These are phyloP conservation scores for Parasteatoda tepidariorum DNA, from an alignment of 1,140 invertebrate genomes.

Conservation along the genomic window DNA sequence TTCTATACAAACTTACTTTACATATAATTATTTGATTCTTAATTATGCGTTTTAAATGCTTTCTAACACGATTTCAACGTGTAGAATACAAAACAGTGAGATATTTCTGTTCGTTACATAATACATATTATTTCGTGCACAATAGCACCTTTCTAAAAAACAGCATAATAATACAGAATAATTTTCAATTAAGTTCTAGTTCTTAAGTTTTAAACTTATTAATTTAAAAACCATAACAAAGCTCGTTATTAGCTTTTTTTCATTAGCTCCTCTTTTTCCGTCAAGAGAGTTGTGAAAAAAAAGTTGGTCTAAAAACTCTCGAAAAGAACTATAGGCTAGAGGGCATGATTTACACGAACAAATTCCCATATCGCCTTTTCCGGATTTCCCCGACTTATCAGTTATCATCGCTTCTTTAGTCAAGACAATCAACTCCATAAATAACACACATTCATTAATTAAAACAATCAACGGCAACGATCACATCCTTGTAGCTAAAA, in stretches of 20 bases:
- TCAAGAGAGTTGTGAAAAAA: neutral
- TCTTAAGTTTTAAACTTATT: neutral
- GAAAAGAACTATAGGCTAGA: slow-evolving; percentile 1
- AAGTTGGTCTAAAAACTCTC: neutral
- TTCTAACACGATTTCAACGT: too few species aligned
- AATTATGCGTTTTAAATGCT: too few species aligned
- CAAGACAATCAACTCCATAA: slow-evolving; percentile 46
- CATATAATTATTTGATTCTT: too few species aligned
- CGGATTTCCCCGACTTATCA: slow-evolving; percentile 21
- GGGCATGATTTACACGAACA: slow-evolving; percentile 17
- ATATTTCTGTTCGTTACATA: too few species aligned
- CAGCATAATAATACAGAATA: too few species aligned
- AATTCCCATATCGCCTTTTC: slow-evolving; percentile 28
- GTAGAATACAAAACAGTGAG: too few species aligned
- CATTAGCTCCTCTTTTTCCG: neutral
- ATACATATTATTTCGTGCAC: too few species aligned
- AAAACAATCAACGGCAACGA: slow-evolving; percentile 49
- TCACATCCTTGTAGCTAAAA: slow-evolving; percentile 15
- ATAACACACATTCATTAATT: slow-evolving; percentile 46
- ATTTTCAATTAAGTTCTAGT: too few species aligned
- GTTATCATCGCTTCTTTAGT: slow-evolving; percentile 6
- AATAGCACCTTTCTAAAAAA: too few species aligned
- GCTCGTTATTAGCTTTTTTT: neutral
- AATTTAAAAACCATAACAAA: neutral
- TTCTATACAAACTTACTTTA: too few species aligned